phyloP scores from a whole-genome alignment of 2,797 vertebrate genomes.

The Acridotheres tristis region DNA sequence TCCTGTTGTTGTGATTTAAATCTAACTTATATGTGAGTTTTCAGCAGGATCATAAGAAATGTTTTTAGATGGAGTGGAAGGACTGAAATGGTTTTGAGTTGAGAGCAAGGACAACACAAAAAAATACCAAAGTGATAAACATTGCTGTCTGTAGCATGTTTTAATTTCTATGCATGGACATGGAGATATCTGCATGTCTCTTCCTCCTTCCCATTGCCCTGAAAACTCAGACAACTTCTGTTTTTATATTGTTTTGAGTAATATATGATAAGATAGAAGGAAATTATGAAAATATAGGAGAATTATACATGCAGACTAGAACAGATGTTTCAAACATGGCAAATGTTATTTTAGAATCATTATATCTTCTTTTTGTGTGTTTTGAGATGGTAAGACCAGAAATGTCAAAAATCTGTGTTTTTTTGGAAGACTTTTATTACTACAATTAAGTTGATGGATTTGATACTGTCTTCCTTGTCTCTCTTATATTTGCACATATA shows the following conservation, averaged over 20 bases:
- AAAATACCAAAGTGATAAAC: neutral
- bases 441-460: neutral
- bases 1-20: neutral
- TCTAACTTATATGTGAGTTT: neutral
- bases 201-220: neutral
- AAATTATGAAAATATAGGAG: neutral
- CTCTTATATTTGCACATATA: neutral
- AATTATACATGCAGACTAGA: neutral
- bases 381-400: neutral
- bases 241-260: neutral
- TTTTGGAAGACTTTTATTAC: neutral
- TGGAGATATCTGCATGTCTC: neutral
- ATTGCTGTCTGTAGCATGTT: neutral
- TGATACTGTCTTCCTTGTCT: neutral
- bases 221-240: neutral
- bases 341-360: slow-evolving; percentile 31
- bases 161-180: neutral
- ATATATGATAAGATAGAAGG: neutral
- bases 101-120: neutral
- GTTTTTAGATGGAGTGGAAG: neutral
- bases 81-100: neutral
- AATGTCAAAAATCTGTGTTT: neutral
- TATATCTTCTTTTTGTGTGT: neutral
- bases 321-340: slow-evolving; percentile 27
- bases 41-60: neutral